phyloP scores from a whole-genome alignment of 2,888 invertebrate species.

The Cheilosia urbana region DNA sequence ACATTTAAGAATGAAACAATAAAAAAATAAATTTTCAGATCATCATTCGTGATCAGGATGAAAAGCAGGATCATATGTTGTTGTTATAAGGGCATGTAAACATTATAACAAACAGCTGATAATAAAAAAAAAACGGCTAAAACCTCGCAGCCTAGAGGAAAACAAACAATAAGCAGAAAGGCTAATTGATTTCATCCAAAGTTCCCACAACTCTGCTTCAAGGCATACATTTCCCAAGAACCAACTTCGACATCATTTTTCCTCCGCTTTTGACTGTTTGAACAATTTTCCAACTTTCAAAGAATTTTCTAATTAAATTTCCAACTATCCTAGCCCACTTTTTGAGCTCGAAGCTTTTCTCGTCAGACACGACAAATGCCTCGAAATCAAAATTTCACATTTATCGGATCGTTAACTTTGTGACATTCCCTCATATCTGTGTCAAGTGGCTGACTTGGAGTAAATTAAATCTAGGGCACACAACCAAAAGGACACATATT shows the following conservation, averaged over 20 bases:
- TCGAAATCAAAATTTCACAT: constrained; percentile 70
- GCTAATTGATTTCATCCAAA: too few species aligned
- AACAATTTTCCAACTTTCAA: neutral
- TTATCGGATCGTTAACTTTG: constrained; percentile 66
- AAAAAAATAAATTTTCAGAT: too few species aligned
- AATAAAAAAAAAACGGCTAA: too few species aligned
- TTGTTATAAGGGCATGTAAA: too few species aligned
- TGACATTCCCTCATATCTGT: constrained; percentile 56
- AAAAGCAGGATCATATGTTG: too few species aligned
- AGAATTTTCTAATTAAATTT: constrained; percentile 39
- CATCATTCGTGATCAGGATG: too few species aligned
- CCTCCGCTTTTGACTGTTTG: neutral
- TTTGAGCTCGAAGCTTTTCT: constrained; percentile 1
- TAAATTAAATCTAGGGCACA: constrained; percentile 69
- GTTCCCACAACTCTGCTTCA: too few species aligned
- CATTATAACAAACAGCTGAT: too few species aligned
- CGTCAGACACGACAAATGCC: constrained; percentile 7
- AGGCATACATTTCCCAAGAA: neutral
- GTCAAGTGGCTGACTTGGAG: constrained; percentile 65
- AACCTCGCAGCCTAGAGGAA: too few species aligned
- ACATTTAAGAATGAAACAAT: too few species aligned
- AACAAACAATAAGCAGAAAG: too few species aligned
- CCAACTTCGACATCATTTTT: neutral
- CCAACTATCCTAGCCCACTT: constrained; percentile 16
- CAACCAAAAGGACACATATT: constrained; percentile 37